Percentiles rank a stretch among this genome's conserved stretches.
phyloP scores from a whole-genome alignment of 1,140 invertebrate species.

The Ladona fulva region DNA sequence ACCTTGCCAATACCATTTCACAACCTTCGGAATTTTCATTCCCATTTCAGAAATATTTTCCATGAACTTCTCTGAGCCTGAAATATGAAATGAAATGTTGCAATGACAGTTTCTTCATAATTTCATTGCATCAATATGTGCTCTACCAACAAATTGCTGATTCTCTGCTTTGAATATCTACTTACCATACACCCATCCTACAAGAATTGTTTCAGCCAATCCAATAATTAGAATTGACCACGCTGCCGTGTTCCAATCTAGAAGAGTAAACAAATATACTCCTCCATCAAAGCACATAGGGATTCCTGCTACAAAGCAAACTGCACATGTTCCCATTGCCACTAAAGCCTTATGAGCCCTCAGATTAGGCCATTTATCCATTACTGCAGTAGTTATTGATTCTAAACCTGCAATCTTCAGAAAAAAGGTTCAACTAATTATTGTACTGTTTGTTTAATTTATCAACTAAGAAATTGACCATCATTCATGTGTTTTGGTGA shows the following conservation, averaged over 20 bases:
- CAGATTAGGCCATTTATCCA: constrained; percentile 58
- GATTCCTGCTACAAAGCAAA: constrained; percentile 53
- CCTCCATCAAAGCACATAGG: constrained; percentile 62
- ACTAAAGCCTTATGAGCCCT: constrained; percentile 48
- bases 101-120: too few species aligned
- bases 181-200: constrained; percentile 62
- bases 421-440: constrained; percentile 39
- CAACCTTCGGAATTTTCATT: constrained; percentile 42
- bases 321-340: constrained; percentile 47
- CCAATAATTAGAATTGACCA: constrained; percentile 72
- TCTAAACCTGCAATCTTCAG: constrained; percentile 68
- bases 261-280: constrained; percentile 62
- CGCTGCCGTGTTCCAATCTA: constrained; percentile 77
- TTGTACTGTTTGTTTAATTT: too few species aligned
- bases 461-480: too few species aligned
- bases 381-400: constrained; percentile 63
- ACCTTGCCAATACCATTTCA: constrained; percentile 44
- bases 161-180: too few species aligned
- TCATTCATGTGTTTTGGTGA: too few species aligned
- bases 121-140: too few species aligned
- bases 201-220: constrained; percentile 53
- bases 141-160: too few species aligned
- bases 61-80: constrained; percentile 41
- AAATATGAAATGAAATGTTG: background rate
- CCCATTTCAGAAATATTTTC: constrained; percentile 45